Conservation (phyloP, 2,113 vertebrate species). For the Heteronetta atricapilla region DNA sequence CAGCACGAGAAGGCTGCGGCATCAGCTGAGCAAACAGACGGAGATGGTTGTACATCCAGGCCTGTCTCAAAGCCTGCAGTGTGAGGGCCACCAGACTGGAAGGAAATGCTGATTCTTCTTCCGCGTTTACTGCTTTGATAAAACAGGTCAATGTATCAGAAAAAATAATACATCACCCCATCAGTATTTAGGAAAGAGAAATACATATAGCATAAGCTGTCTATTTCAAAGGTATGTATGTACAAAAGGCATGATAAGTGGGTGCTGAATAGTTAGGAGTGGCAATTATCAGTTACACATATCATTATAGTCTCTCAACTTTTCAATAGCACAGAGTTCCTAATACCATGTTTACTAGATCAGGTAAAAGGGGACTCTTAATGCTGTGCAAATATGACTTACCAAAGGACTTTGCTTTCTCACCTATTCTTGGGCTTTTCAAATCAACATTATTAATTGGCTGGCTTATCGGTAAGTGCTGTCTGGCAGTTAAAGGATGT, state of each 20-base stretch:
- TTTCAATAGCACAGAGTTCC: conserved; percentile 29
- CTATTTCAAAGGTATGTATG: conserved; percentile 26
- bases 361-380: conserved; percentile 56
- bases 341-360: conserved; percentile 64
- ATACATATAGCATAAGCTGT: background rate
- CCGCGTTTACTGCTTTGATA: background rate
- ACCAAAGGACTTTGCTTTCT: conserved; percentile 73
- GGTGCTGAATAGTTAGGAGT: conserved; percentile 30
- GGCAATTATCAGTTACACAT: conserved; percentile 26
- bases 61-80: background rate
- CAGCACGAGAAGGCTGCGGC: background rate
- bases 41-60: conserved; percentile 29
- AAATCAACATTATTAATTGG: conserved; percentile 71
- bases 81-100: background rate
- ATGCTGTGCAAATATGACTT: conserved; percentile 73
- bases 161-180: background rate
- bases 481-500: conserved; percentile 76
- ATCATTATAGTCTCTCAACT: conserved; percentile 13
- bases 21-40: conserved; percentile 65
- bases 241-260: conserved; percentile 55
- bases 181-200: background rate
- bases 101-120: background rate
- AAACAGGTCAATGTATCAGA: background rate
- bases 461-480: conserved; percentile 72
- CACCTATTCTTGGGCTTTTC: conserved; percentile 71